A percentile compares a stretch with the other conserved stretches of the same genome.
Evolutionary conservation across 2,797 vertebrate species (phyloP).

Genomic region (Tokudaia muenninki): DNA sequence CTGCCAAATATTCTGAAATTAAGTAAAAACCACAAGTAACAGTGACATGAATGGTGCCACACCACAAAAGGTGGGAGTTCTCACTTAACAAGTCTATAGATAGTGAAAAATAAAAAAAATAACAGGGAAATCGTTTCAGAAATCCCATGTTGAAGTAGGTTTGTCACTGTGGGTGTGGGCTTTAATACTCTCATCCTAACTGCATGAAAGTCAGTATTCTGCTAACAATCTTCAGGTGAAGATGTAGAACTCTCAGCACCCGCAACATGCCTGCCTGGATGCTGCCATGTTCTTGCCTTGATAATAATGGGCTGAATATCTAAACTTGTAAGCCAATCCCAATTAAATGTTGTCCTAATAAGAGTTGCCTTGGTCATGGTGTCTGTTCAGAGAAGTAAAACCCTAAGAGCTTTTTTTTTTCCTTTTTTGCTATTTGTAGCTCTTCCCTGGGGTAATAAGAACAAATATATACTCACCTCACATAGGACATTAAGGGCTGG

Average conservation of each 20-base stretch:
- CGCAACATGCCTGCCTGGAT: too few species aligned
- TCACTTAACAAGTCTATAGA: conserved; percentile 15
- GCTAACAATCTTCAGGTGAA: too few species aligned
- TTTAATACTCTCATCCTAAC: too few species aligned
- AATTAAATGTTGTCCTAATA: too few species aligned
- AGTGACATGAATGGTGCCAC: conserved; percentile 46
- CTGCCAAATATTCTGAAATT: conserved; percentile 61
- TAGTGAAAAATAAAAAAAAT: background rate
- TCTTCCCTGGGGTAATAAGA: background rate
- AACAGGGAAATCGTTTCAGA: conserved; percentile 41
- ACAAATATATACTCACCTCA: background rate
- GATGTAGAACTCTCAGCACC: too few species aligned
- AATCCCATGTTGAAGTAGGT: background rate
- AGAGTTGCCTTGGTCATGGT: too few species aligned
- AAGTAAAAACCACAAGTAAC: conserved; percentile 57
- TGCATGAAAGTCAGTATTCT: too few species aligned
- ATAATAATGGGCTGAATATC: too few species aligned
- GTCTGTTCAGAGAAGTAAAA: too few species aligned
- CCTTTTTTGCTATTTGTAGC: background rate
- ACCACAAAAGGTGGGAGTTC: background rate
- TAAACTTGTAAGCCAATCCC: too few species aligned
- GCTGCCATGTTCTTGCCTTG: too few species aligned
- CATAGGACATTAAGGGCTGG: background rate
- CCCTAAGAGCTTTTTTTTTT: background rate
- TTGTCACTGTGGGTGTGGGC: too few species aligned